A percentile compares a stretch with the other conserved stretches of the same genome.
These are phyloP conservation scores for Acanthis flammea DNA, from an alignment of 2,797 vertebrate genomes.

Conservation along the genomic window DNA sequence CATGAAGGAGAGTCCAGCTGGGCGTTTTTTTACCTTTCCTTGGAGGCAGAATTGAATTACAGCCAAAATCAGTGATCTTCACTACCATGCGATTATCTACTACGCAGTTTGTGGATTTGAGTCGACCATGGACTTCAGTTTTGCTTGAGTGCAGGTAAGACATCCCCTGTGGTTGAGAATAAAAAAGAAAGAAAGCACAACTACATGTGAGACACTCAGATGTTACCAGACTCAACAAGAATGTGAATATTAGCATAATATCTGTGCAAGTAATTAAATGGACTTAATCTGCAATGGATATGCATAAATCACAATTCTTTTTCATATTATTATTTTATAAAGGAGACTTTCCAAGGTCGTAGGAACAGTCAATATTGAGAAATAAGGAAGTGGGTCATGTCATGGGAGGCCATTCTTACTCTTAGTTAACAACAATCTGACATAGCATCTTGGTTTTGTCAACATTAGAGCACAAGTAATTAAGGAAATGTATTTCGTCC, in stretches of 20 bases:
- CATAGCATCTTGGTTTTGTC: neutral
- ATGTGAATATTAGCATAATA: neutral
- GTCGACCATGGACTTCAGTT: constrained; percentile 87
- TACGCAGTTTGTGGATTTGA: constrained; percentile 96
- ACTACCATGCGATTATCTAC: constrained; percentile 97
- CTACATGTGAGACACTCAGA: neutral
- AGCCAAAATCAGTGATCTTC: constrained; percentile 96
- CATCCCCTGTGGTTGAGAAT: constrained; percentile 85
- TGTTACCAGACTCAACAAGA: neutral
- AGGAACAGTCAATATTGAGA: neutral
- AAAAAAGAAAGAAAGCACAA: neutral
- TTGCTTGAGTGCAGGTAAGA: constrained; percentile 95
- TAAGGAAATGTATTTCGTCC: neutral
- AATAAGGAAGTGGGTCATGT: neutral
- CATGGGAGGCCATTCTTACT: neutral
- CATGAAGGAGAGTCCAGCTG: neutral
- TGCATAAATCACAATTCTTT: neutral
- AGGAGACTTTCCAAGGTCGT: neutral
- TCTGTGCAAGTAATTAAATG: neutral
- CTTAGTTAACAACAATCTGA: neutral
- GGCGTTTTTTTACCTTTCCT: constrained; percentile 77
- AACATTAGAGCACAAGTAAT: neutral
- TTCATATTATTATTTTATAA: neutral
- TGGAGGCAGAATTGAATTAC: constrained; percentile 86
- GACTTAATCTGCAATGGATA: neutral